Percentiles rank a stretch among this genome's conserved stretches.
Conservation (phyloP, 2,888 invertebrate genomes). For the Lysandra bellargus region DNA sequence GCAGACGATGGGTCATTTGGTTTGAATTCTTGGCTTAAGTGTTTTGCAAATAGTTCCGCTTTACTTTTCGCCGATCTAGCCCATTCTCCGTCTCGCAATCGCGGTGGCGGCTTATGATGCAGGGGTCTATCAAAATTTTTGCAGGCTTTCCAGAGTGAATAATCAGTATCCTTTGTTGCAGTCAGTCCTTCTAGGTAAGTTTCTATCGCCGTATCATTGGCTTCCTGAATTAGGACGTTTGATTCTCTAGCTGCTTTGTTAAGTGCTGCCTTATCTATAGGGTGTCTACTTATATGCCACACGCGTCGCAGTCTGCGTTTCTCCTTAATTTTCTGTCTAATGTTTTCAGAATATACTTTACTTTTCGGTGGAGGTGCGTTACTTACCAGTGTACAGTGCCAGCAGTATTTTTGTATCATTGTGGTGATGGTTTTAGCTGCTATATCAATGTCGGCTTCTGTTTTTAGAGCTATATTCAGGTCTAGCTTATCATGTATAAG, state of each 20-base stretch:
- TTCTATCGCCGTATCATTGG: too few species aligned
- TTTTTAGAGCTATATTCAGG: neutral
- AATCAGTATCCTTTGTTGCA: neutral
- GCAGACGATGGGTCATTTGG: neutral
- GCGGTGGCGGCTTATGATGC: neutral
- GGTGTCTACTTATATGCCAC: too few species aligned
- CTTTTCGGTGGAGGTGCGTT: too few species aligned
- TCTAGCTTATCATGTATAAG: neutral
- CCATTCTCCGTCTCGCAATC: slow-evolving; percentile 32
- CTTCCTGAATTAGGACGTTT: too few species aligned
- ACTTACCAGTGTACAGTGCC: neutral
- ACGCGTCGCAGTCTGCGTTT: too few species aligned
- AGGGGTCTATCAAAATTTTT: slow-evolving; percentile 33
- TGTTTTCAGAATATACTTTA: too few species aligned
- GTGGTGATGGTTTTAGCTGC: neutral
- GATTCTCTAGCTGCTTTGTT: too few species aligned
- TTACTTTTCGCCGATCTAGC: slow-evolving; percentile 36
- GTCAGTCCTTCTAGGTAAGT: slow-evolving; percentile 10
- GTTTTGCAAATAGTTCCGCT: slow-evolving; percentile 35
- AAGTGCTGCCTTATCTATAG: too few species aligned
- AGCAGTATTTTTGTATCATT: neutral
- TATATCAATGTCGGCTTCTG: neutral
- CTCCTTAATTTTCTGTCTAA: too few species aligned
- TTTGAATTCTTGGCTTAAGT: slow-evolving; percentile 33
- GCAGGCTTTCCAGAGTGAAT: slow-evolving; percentile 32